Evolutionary conservation across 1,140 invertebrate species (phyloP), one percentile per base, ranked within the genome.

Genomic region (Trichomalopsis sarcophagae): DNA sequence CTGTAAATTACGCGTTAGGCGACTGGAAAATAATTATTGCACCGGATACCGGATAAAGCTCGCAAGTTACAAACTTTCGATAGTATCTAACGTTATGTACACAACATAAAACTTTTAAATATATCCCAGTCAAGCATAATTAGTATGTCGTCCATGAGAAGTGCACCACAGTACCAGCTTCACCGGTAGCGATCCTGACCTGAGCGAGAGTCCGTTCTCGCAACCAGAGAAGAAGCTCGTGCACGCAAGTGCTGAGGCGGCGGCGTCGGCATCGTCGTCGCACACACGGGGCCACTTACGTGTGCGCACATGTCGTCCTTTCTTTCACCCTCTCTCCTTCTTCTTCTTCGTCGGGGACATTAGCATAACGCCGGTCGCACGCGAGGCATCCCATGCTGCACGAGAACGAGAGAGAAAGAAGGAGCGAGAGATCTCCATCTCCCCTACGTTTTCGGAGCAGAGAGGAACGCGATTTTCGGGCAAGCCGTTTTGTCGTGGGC

Each of bases 301-400:
- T 30, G 55, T 21, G 78, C 66, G 69, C 77, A 81, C 62, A 66
- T 85, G 75, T 44, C 50, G 74, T 79, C 23, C 80, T 74, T 71
- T 71, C n/a, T 81, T 78, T 50, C 80, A 50, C 76, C 84, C 68
- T 77, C 23, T 17, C 85, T 55, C 27, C 27, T 81, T 73, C 73
- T 73, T n/a, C 23, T 73, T 81, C 68, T 73, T 73, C 30, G 69
- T 66, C 44, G 77, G 71, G 69, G 73, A 76, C 82, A 91, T 90
- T 91, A 91, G 87, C 88, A 89, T 90, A 90, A 89, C 82, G 88
- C 85, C 86, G 86, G 87, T 90, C 88, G 89, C 88, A 88, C 87
- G 90, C 88, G 86, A 90, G 84, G 81, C 84, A 81, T 80, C 79
- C 86, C 77, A 21, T 11, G 55, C 55, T 62, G 11, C 73, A 23